These are phyloP conservation scores for Atta texana DNA, from an alignment of 1,140 invertebrate species.

Conservation along the genomic window DNA sequence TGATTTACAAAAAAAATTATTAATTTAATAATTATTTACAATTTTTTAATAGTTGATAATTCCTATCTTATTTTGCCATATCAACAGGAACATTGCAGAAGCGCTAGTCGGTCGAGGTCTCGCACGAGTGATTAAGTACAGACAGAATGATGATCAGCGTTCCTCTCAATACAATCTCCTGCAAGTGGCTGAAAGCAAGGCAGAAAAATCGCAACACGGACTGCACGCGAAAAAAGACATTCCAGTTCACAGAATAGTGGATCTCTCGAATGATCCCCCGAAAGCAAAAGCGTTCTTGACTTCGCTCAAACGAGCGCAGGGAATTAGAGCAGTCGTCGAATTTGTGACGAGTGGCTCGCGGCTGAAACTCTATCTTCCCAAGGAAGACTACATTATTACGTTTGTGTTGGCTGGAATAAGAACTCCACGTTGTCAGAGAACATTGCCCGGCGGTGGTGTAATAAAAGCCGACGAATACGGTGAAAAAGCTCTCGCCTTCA, in stretches of 20 bases:
- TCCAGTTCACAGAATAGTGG: slow-evolving; percentile 93
- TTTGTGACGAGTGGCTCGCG: slow-evolving; percentile 98
- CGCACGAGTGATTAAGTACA: slow-evolving; percentile 96
- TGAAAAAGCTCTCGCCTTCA: slow-evolving; percentile 96
- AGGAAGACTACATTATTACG: slow-evolving; percentile 97
- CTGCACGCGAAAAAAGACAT: slow-evolving; percentile 95
- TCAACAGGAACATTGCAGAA: slow-evolving; percentile 95
- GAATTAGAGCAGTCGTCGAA: slow-evolving; percentile 96
- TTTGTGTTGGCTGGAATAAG: slow-evolving; percentile 96
- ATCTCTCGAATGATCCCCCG: slow-evolving; percentile 94
- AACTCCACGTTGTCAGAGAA: slow-evolving; percentile 94
- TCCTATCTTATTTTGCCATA: slow-evolving; percentile 18
- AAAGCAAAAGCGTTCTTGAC: slow-evolving; percentile 96
- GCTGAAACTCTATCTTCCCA: slow-evolving; percentile 96
- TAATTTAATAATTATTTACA: too few relatives aligned
- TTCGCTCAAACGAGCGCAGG: slow-evolving; percentile 94
- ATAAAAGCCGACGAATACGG: slow-evolving; percentile 95
- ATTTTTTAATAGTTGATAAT: background rate
- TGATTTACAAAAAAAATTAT: background rate
- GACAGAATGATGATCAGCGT: slow-evolving; percentile 98
- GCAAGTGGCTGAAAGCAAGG: slow-evolving; percentile 97
- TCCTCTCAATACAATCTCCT: slow-evolving; percentile 97
- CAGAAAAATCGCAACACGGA: slow-evolving; percentile 94
- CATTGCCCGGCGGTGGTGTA: slow-evolving; percentile 89
- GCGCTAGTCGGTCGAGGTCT: slow-evolving; percentile 96